These are phyloP conservation scores for Drosophila carrolli DNA, from an alignment of 1,140 invertebrate genomes.

Conservation along the genomic window DNA sequence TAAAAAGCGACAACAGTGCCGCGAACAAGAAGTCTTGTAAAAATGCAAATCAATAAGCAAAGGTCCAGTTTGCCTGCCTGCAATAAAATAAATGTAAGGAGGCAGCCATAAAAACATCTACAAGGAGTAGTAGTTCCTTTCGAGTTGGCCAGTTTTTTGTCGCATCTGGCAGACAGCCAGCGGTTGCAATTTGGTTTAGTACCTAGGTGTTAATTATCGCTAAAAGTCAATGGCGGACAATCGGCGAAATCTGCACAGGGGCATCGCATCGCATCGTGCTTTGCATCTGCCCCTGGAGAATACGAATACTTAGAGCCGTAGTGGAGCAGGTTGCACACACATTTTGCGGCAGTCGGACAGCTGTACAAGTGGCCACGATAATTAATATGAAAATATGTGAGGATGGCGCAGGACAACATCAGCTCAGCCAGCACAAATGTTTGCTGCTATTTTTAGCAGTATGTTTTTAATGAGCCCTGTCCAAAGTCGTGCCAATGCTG, in stretches of 20 bases:
- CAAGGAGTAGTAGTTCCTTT: slow-evolving; percentile 34
- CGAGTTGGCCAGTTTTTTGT: slow-evolving; percentile 43
- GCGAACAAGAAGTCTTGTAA: slow-evolving; percentile 71
- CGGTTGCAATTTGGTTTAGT: slow-evolving; percentile 77
- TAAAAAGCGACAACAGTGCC: slow-evolving; percentile 46
- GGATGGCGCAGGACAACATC: slow-evolving; percentile 35
- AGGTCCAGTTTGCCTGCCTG: slow-evolving; percentile 57
- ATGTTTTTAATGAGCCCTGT: slow-evolving; percentile 69
- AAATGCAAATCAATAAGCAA: slow-evolving; percentile 82
- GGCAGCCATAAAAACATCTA: slow-evolving; percentile 38
- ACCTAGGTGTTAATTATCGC: slow-evolving; percentile 81
- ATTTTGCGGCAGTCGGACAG: slow-evolving; percentile 37
- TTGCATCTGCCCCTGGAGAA: slow-evolving; percentile 73
- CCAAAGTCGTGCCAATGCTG: slow-evolving; percentile 35
- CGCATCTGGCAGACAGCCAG: slow-evolving; percentile 53
- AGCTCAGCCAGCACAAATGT: slow-evolving; percentile 48
- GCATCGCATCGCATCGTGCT: slow-evolving; percentile 49
- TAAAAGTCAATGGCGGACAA: slow-evolving; percentile 79
- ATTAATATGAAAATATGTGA: slow-evolving; percentile 82
- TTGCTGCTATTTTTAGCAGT: slow-evolving; percentile 75
- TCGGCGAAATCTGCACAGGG: slow-evolving; percentile 73
- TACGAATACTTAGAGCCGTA: slow-evolving; percentile 53
- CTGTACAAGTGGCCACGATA: slow-evolving; percentile 68
- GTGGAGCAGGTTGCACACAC: slow-evolving; percentile 14
- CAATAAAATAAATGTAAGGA: slow-evolving; percentile 80